phyloP scores from a whole-genome alignment of 2,888 invertebrate species.

The Limenitis arthemis region DNA sequence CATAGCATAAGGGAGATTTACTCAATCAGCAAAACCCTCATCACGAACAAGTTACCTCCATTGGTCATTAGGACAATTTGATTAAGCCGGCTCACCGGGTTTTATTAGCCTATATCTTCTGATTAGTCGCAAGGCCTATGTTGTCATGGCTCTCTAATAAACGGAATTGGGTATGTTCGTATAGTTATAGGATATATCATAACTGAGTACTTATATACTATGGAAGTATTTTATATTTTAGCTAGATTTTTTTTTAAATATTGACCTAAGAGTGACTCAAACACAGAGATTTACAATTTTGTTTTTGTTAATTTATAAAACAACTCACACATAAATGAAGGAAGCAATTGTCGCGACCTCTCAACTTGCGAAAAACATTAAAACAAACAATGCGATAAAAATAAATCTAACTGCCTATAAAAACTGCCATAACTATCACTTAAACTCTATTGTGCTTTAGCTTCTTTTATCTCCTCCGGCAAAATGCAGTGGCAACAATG shows the following conservation, averaged over 20 bases:
- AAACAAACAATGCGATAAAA: constrained; percentile 71
- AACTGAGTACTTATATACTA: neutral
- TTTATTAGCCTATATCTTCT: constrained; percentile 69
- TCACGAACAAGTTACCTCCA: constrained; percentile 31
- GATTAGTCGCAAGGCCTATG: constrained; percentile 50
- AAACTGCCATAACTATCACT: constrained; percentile 72
- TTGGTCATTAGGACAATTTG: constrained; percentile 57
- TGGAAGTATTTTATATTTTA: too few relatives aligned
- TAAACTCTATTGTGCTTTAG: constrained; percentile 61
- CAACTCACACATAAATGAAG: constrained; percentile 36
- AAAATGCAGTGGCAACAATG: constrained; percentile 48
- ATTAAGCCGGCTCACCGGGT: constrained; percentile 53
- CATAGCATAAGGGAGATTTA: neutral
- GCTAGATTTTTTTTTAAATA: too few relatives aligned
- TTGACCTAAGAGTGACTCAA: too few relatives aligned
- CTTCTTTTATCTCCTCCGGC: constrained; percentile 49
- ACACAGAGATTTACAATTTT: too few relatives aligned
- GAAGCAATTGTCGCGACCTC: constrained; percentile 55
- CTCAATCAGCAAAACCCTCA: constrained; percentile 7
- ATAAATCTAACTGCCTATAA: constrained; percentile 73
- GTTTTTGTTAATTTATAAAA: too few relatives aligned
- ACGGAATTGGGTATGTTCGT: constrained; percentile 33
- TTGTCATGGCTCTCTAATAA: constrained; percentile 33
- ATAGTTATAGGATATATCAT: constrained; percentile 16
- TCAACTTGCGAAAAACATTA: constrained; percentile 63